A percentile compares a stretch with the other conserved stretches of the same genome.
Evolutionary conservation across 2,797 vertebrate genomes (phyloP).

Genomic region (Buceros bicornis): DNA sequence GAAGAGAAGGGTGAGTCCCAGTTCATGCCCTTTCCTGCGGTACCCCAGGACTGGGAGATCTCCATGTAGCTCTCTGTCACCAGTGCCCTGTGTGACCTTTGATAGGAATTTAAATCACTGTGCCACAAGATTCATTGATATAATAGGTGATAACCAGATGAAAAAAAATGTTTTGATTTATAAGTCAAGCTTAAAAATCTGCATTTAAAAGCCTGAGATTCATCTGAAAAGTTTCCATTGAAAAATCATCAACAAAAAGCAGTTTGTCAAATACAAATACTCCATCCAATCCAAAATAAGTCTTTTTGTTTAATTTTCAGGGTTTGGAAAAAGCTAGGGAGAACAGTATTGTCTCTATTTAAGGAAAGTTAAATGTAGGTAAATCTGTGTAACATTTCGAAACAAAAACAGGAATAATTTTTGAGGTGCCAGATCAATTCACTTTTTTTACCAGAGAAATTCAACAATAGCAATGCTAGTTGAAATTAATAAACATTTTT

Average conservation of each 20-base stretch:
- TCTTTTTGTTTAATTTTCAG: constrained; percentile 30
- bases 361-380: not conserved
- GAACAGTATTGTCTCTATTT: not conserved
- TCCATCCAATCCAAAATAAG: constrained; percentile 1
- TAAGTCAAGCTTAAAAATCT: not conserved
- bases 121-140: not conserved
- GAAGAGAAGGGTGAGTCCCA: not conserved
- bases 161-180: constrained; percentile 13
- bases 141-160: not conserved
- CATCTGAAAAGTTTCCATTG: constrained; percentile 17
- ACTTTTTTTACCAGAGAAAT: not conserved
- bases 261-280: constrained; percentile 18
- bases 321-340: not conserved
- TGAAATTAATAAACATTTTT: not conserved
- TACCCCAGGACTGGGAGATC: not conserved
- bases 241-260: constrained; percentile 21
- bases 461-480: not conserved
- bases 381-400: not conserved
- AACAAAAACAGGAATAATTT: not conserved
- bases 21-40: not conserved
- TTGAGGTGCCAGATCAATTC: not conserved
- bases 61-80: not conserved
- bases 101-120: constrained; percentile 47
- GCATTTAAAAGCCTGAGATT: constrained; percentile 7
- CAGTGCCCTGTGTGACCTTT: not conserved